phyloP scores from a whole-genome alignment of 2,113 vertebrate species.

The Sander vitreus region DNA sequence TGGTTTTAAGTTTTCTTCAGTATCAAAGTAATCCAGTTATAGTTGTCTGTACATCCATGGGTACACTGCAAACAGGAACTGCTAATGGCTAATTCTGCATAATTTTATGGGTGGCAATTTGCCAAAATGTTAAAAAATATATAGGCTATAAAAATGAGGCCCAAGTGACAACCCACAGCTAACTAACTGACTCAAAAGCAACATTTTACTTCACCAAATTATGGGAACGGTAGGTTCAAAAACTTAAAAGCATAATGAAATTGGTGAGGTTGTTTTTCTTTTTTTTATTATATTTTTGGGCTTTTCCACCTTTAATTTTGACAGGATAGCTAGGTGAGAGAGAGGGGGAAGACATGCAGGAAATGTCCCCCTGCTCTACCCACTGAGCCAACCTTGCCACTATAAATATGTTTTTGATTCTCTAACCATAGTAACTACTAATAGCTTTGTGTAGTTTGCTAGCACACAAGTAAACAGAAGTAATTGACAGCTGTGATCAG shows the following conservation, averaged over 20 bases:
- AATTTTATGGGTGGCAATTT: not conserved
- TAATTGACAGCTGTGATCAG: not conserved
- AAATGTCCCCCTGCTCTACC: too few species aligned
- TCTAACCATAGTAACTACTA: not conserved
- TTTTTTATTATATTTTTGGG: not conserved
- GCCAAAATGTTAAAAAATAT: too few species aligned
- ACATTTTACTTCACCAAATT: not conserved
- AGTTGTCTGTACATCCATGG: too few species aligned
- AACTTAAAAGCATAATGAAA: not conserved
- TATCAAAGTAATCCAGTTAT: too few species aligned
- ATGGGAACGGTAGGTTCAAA: not conserved
- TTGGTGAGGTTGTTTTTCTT: not conserved
- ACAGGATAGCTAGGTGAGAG: too few species aligned
- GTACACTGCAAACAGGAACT: not conserved
- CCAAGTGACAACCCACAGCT: too few species aligned
- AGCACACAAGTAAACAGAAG: not conserved
- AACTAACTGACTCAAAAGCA: too few species aligned
- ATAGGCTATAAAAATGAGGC: too few species aligned
- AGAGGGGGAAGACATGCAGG: too few species aligned
- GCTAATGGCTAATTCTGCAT: not conserved
- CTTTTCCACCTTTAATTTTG: too few species aligned
- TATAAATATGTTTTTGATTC: not conserved
- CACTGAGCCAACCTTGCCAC: too few species aligned
- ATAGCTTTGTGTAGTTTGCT: not conserved
- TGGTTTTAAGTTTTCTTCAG: not conserved